Conservation (phyloP, 92 coral and sea anemone genomes). For the Metridium senile region DNA sequence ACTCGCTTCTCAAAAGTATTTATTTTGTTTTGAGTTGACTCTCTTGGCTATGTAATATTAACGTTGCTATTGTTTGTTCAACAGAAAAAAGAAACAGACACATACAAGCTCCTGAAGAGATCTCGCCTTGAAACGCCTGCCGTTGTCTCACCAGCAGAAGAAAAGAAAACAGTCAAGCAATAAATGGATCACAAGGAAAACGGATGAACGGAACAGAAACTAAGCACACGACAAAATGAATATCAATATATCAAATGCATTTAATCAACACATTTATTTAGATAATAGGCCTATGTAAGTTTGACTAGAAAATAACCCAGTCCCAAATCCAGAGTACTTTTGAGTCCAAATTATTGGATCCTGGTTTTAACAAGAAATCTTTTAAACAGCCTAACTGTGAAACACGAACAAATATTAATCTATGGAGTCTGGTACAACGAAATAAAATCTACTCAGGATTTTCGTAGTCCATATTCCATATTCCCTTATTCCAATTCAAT, state of each 20-base stretch:
- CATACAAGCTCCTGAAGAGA: slow-evolving; percentile 32
- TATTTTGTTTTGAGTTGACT: no score
- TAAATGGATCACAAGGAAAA: not conserved
- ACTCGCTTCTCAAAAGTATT: no score
- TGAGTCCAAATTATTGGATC: not conserved
- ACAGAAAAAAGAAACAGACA: slow-evolving; percentile 32
- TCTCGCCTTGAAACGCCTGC: slow-evolving; percentile 23
- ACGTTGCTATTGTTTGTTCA: not conserved
- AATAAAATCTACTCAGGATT: no score
- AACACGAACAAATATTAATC: no score
- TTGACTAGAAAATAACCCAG: not conserved
- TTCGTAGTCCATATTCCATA: no score
- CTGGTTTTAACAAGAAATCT: no score
- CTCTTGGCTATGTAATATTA: no score
- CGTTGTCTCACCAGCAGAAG: not conserved
- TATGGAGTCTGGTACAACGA: no score
- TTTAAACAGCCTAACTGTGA: no score
- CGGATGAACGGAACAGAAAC: not conserved
- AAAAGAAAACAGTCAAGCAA: not conserved
- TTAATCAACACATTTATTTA: not conserved
- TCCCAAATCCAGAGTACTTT: slow-evolving; percentile 9
- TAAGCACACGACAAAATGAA: not conserved
- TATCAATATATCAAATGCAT: slow-evolving; percentile 6
- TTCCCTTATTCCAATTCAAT: no score
- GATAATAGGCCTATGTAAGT: not conserved